These are phyloP conservation scores for Telenomus remus DNA, from an alignment of 1,140 invertebrate genomes.

Conservation along the genomic window DNA sequence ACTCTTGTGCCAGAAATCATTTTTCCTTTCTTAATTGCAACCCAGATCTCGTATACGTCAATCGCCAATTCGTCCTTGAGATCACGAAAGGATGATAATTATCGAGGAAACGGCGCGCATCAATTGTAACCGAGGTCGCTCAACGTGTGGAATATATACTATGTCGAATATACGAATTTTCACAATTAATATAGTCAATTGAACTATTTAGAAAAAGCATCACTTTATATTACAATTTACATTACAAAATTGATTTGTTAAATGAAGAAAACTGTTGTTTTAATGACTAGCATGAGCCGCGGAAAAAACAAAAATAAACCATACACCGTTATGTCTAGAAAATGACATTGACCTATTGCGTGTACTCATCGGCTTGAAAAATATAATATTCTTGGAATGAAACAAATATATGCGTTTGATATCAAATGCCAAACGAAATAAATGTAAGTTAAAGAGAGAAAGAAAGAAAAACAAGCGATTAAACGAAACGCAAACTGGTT, in stretches of 20 bases:
- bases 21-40: slow-evolving; percentile 49
- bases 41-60: slow-evolving; percentile 41
- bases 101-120: slow-evolving; percentile 46
- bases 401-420: no score
- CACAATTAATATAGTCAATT: slow-evolving; percentile 25
- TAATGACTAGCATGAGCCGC: no score
- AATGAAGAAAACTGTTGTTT: neutral
- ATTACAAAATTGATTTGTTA: no score
- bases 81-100: slow-evolving; percentile 53
- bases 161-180: slow-evolving; percentile 25
- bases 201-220: no score
- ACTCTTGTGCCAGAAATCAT: slow-evolving; percentile 44
- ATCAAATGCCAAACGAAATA: no score
- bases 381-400: no score
- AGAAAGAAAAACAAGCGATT: neutral
- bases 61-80: slow-evolving; percentile 51
- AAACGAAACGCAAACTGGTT: slow-evolving; percentile 8
- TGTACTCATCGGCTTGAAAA: no score
- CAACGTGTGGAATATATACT: slow-evolving; percentile 35
- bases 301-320: neutral
- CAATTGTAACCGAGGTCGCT: slow-evolving; percentile 41
- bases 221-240: no score
- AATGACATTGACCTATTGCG: no score
- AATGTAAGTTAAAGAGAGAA: no score
- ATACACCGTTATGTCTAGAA: no score